These are phyloP conservation scores for Melanaphis sacchari DNA, from an alignment of 1,140 invertebrate genomes.

Conservation along the genomic window DNA sequence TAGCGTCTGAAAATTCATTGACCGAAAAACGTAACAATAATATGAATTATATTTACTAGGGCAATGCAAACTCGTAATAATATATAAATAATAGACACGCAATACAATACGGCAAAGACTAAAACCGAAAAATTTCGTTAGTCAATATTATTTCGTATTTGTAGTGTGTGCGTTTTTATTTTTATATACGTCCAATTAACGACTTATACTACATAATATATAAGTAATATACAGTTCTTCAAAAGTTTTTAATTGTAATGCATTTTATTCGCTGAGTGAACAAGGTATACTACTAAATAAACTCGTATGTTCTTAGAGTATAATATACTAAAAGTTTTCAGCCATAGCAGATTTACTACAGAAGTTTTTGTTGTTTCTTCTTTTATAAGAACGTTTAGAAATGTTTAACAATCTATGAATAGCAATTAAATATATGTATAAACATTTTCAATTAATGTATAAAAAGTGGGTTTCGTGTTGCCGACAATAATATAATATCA, in stretches of 20 bases:
- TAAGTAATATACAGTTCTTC: neutral
- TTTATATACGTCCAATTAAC: neutral
- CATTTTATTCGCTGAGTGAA: neutral
- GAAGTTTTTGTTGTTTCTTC: neutral
- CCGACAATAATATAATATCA: neutral
- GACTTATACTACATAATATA: neutral
- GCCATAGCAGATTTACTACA: neutral
- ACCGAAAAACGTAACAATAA: neutral
- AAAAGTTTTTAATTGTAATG: neutral
- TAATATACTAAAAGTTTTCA: neutral
- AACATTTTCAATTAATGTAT: neutral
- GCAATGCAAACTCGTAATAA: neutral
- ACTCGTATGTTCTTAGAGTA: neutral
- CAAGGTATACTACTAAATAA: neutral
- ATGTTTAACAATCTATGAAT: neutral
- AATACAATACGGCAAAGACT: neutral
- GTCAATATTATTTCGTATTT: neutral
- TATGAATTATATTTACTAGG: neutral
- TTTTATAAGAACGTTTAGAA: neutral
- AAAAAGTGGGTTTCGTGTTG: neutral
- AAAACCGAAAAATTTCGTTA: neutral
- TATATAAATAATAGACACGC: neutral
- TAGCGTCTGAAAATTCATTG: neutral
- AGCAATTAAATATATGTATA: neutral
- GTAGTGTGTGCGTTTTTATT: neutral